phyloP scores from a whole-genome alignment of 2,888 invertebrate genomes.

The Agrotis segetum region DNA sequence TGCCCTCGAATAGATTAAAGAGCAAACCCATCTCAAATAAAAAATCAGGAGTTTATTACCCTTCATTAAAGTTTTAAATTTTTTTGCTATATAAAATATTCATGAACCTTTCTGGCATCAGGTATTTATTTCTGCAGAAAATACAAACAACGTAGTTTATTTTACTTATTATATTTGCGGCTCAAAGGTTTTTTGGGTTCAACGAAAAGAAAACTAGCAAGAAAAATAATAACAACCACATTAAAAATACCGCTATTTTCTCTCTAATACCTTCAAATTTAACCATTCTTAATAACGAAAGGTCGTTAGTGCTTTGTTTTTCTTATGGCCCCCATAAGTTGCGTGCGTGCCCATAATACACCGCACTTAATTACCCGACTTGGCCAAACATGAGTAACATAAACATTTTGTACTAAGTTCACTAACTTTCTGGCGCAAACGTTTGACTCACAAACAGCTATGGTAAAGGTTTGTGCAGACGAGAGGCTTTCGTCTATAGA shows the following conservation, averaged over 20 bases:
- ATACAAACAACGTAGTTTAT: background rate
- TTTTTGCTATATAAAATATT: background rate
- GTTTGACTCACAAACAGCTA: slow-evolving; percentile 49
- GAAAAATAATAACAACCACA: background rate
- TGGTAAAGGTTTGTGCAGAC: slow-evolving; percentile 50
- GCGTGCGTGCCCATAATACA: slow-evolving; percentile 83
- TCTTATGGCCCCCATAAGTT: slow-evolving; percentile 72
- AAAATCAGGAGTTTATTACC: no score
- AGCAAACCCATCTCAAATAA: no score
- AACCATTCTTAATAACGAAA: slow-evolving; percentile 48
- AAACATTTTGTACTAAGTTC: slow-evolving; percentile 78
- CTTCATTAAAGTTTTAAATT: no score
- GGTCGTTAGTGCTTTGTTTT: slow-evolving; percentile 72
- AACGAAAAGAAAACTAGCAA: background rate
- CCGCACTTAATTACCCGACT: slow-evolving; percentile 82
- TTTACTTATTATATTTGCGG: background rate
- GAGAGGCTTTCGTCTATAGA: background rate
- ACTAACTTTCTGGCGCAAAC: slow-evolving; percentile 76
- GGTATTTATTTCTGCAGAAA: background rate
- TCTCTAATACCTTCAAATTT: slow-evolving; percentile 18
- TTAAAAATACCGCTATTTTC: background rate
- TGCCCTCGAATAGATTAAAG: no score
- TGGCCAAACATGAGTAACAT: slow-evolving; percentile 79
- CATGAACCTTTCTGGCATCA: no score
- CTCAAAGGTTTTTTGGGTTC: background rate